Conservation (phyloP, 2,888 invertebrate genomes). For the Mesoligia furuncula region DNA sequence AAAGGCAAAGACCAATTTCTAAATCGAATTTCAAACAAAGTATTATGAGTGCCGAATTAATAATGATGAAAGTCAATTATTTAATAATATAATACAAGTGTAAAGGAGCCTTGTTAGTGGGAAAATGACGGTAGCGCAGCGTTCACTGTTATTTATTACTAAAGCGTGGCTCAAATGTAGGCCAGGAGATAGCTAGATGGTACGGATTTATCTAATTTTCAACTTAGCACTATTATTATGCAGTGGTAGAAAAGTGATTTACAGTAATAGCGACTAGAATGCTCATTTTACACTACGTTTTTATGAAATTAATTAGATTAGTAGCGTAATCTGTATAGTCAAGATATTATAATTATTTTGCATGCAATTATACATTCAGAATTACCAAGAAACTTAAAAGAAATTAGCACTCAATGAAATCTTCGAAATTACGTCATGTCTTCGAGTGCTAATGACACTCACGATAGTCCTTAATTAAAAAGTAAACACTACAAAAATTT, state of each 20-base stretch:
- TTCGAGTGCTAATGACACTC: neutral
- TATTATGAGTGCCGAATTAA: neutral
- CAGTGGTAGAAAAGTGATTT: neutral
- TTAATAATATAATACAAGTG: slow-evolving; percentile 43
- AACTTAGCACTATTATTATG: slow-evolving; percentile 12
- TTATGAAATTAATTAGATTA: neutral
- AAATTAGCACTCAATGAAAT: neutral
- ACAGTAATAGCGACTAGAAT: neutral
- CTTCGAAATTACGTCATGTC: neutral
- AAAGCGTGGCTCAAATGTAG: slow-evolving; percentile 68
- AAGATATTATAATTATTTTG: neutral
- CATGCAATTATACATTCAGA: neutral
- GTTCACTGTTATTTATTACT: slow-evolving; percentile 73
- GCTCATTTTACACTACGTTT: neutral
- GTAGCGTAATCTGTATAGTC: neutral
- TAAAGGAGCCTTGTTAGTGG: slow-evolving; percentile 44
- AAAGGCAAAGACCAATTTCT: neutral
- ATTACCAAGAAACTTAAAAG: neutral
- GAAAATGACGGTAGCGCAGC: slow-evolving; percentile 67
- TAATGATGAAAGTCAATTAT: slow-evolving; percentile 4
- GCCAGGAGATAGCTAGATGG: slow-evolving; percentile 49
- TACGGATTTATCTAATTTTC: slow-evolving; percentile 18
- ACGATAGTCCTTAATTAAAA: neutral
- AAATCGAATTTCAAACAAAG: neutral
- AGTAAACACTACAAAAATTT: neutral